Percentiles rank a stretch among this genome's conserved stretches.
These are phyloP conservation scores for Scrobipalpa costella DNA, from an alignment of 2,888 invertebrate genomes.

Conservation along the genomic window DNA sequence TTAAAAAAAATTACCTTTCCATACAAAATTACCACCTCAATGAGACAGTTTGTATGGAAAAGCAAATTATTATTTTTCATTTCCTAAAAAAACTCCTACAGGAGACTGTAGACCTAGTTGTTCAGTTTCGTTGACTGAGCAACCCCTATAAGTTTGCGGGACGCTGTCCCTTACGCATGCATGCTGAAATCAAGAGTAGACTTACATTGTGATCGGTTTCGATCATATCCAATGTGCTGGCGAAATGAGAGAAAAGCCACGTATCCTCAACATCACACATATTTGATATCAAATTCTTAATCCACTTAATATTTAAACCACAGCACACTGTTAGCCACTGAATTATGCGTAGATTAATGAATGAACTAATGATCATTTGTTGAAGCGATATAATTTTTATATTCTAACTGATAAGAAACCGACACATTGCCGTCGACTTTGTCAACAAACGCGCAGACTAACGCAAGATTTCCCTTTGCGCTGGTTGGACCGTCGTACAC, in stretches of 20 bases:
- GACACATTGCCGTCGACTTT: not conserved
- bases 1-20: no score
- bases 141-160: no score
- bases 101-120: no score
- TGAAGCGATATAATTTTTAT: not conserved
- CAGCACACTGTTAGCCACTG: not conserved
- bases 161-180: no score
- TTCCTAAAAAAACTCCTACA: no score
- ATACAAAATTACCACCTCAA: no score
- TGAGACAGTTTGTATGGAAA: no score
- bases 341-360: not conserved
- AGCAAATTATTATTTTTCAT: no score
- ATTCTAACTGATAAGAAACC: not conserved
- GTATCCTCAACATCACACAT: conserved; percentile 55
- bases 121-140: no score
- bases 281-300: conserved; percentile 37
- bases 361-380: not conserved
- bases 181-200: conserved; percentile 33
- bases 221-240: conserved; percentile 50
- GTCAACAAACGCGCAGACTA: no score
- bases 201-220: conserved; percentile 51
- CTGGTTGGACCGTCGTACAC: conserved; percentile 58
- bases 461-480: conserved; percentile 15
- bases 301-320: conserved; percentile 21
- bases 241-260: conserved; percentile 54